Conservation (phyloP, 2,113 vertebrate genomes). For the Pseudopodoces humilis region DNA sequence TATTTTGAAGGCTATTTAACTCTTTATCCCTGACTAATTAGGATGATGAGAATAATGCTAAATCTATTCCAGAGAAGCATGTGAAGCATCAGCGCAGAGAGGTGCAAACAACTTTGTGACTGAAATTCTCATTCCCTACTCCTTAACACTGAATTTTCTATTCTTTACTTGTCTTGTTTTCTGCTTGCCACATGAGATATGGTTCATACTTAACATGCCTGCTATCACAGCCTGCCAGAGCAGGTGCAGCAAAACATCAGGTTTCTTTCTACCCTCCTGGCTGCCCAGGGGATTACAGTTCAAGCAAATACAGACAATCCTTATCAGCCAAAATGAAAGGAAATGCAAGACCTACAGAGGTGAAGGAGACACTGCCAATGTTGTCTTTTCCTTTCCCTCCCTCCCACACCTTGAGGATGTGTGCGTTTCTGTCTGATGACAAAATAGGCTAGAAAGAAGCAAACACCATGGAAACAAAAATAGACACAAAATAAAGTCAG, state of each 20-base stretch:
- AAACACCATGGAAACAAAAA: not conserved
- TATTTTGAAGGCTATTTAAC: not conserved
- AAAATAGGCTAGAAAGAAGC: not conserved
- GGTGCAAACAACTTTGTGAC: not conserved
- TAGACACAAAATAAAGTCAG: not conserved
- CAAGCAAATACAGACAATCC: not conserved
- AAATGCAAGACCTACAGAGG: not conserved
- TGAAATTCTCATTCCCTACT: not conserved
- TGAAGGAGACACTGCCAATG: not conserved
- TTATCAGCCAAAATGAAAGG: not conserved
- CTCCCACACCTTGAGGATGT: not conserved
- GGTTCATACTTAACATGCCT: not conserved
- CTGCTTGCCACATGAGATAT: not conserved
- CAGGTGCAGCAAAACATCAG: not conserved
- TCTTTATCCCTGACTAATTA: not conserved
- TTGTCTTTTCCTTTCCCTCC: not conserved
- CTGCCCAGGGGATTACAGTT: not conserved
- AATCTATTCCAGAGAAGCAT: not conserved
- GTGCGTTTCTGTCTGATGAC: fast-evolving
- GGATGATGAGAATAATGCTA: not conserved
- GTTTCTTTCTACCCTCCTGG: not conserved
- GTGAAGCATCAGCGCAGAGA: not conserved
- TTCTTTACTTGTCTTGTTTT: not conserved
- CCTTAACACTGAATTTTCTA: not conserved
- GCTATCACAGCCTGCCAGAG: not conserved